A percentile compares a stretch with the other conserved stretches of the same genome.
These are phyloP conservation scores for Sinella curviseta DNA, from an alignment of 1,140 invertebrate genomes.

Conservation along the genomic window DNA sequence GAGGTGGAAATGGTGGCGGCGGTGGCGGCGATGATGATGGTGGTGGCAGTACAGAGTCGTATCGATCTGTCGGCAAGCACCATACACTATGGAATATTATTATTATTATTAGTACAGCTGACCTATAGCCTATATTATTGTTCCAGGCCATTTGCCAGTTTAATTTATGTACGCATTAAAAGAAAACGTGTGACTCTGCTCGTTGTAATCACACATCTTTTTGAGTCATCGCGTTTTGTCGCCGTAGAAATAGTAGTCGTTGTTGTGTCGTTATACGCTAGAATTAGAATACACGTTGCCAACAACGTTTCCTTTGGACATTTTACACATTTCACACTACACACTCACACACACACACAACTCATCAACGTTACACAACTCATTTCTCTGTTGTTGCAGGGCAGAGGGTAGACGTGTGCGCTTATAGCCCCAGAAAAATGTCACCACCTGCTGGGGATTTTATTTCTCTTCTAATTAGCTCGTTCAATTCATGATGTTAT, in stretches of 20 bases:
- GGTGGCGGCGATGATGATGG: no score
- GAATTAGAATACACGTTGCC: neutral
- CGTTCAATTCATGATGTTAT: no score
- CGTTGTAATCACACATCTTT: neutral
- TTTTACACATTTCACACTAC: neutral
- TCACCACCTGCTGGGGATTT: no score
- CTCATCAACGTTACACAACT: no score
- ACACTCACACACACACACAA: neutral
- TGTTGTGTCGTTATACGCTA: neutral
- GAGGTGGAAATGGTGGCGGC: no score
- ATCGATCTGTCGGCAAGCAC: neutral
- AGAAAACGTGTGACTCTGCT: neutral
- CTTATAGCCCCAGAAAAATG: no score
- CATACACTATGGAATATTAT: neutral
- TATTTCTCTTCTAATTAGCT: no score
- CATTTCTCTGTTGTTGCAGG: neutral
- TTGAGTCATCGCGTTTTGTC: no score
- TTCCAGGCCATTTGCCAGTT: neutral
- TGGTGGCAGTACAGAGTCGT: no score
- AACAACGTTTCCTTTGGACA: no score
- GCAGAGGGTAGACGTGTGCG: neutral
- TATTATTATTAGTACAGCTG: neutral
- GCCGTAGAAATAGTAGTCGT: neutral
- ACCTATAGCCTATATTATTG: neutral
- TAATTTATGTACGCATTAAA: constrained; percentile 12